Percentiles rank a stretch among this genome's conserved stretches.
These are phyloP conservation scores for Cartodere bifasciata DNA, from an alignment of 2,888 invertebrate species.

Conservation along the genomic window DNA sequence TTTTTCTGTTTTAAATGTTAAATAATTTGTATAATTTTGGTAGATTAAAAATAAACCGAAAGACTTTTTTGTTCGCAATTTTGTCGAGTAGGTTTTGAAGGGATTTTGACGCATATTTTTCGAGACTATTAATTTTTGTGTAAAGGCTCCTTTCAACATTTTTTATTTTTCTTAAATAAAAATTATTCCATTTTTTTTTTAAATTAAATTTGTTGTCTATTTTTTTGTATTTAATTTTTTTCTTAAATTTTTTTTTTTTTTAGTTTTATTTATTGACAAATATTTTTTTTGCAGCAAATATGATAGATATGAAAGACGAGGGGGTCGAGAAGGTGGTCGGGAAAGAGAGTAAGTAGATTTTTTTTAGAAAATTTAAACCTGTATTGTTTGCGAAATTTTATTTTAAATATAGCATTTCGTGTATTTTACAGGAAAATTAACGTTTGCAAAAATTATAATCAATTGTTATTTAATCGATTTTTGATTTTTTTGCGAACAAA, in stretches of 20 bases:
- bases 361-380: no score
- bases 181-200: neutral
- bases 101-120: neutral
- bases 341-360: slow-evolving; percentile 26
- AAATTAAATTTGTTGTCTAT: slow-evolving; percentile 1
- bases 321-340: slow-evolving; percentile 10
- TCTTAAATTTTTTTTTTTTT: no score
- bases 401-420: no score
- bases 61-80: neutral
- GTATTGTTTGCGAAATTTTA: no score
- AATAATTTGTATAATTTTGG: slow-evolving; percentile 1
- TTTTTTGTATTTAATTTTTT: no score
- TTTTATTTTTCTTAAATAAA: neutral
- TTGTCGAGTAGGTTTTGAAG: neutral
- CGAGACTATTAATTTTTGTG: neutral
- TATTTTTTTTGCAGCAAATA: no score
- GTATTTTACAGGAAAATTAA: no score
- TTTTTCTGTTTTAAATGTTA: neutral
- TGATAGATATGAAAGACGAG: no score
- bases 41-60: neutral
- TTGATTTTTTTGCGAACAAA: no score
- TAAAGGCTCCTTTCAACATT: slow-evolving; percentile 10
- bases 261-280: no score
- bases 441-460: no score
- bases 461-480: no score